phyloP scores from a whole-genome alignment of 2,113 vertebrate genomes.

The Candoia aspera region DNA sequence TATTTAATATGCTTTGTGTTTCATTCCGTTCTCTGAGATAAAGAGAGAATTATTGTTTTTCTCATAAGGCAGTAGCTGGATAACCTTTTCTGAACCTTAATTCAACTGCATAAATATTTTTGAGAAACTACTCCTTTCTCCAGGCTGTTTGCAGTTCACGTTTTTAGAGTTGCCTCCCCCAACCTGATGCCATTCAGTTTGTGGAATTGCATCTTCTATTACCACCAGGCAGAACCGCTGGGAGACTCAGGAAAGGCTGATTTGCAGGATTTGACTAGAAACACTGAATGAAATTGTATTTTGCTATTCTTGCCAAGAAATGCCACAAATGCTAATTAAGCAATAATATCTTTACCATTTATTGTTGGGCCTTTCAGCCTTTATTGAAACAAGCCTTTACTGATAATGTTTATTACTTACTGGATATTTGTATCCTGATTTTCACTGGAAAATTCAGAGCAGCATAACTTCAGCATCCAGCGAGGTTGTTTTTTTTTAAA shows the following conservation, averaged over 20 bases:
- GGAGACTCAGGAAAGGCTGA: not conserved
- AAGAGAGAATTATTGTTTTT: not conserved
- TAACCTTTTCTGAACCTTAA: not conserved
- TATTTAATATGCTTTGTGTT: not conserved
- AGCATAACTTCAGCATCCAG: not conserved
- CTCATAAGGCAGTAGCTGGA: not conserved
- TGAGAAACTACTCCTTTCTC: not conserved
- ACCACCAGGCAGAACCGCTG: not conserved
- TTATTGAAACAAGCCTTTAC: not conserved
- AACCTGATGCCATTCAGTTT: not conserved
- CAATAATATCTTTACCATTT: not conserved
- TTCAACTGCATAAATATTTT: not conserved
- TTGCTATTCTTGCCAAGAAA: not conserved
- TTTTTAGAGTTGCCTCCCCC: not conserved
- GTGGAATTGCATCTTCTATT: not conserved
- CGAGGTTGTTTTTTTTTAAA: not conserved
- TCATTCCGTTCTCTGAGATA: not conserved
- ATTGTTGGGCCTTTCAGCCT: not conserved
- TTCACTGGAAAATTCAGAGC: not conserved
- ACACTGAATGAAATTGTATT: not conserved
- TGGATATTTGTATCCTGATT: not conserved
- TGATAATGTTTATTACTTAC: not conserved
- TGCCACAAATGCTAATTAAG: not conserved
- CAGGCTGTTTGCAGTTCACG: not conserved
- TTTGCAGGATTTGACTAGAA: not conserved